Base-by-base conservation (phyloP, 2,797 vertebrate genomes). In the Pangasius sanitwongsei region DNA sequence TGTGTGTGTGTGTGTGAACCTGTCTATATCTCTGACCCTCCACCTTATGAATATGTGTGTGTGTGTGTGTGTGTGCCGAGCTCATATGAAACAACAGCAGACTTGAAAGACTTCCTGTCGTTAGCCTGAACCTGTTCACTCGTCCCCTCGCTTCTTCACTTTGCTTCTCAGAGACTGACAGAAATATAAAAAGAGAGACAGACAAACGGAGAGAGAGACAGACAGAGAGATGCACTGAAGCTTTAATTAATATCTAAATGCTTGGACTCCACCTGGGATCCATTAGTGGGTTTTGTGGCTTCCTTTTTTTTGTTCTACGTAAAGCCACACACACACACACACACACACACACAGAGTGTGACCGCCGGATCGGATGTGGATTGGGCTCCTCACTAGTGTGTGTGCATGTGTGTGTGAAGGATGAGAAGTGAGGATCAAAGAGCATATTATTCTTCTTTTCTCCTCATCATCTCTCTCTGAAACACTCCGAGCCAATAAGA, bases 101-200 rank as follows among this genome's bases (percentile, higher is more conserved):
- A 98, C 98, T 98, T 99, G 98, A 99, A 99, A 99, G 97, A 98
- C 98, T 98, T 99, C 98, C 97, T 97, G 97, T 98, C 97, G 99
- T 99, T 99, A 98, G 97, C 95, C 94, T 95, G 96, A 97, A 98
- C 98, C 97, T 97, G 34, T 48, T 94, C 93, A 96, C 44, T 67
- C 28, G 12, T 55, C 53, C 53, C 34, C 77, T 83, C 69, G 53
- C 75, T 89, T 67, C 15, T 34, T 69, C 48, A 20, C 7, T 82
- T 94, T 96, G 95, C 96, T 97, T 95, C 94, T 94, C 88, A 94
- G 91, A 91, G 91, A 93, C 94, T 94, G 87, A 95, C 94, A 94
- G 90, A 87, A 57, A 59, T 15, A 59, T 6, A 86, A 18, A 44
- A 37, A 23, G 48, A 88, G 88, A 28, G 31, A 55, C 41, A 0